Evolutionary conservation across 2,113 vertebrate genomes (phyloP).

Genomic region (Catharus minimus): DNA sequence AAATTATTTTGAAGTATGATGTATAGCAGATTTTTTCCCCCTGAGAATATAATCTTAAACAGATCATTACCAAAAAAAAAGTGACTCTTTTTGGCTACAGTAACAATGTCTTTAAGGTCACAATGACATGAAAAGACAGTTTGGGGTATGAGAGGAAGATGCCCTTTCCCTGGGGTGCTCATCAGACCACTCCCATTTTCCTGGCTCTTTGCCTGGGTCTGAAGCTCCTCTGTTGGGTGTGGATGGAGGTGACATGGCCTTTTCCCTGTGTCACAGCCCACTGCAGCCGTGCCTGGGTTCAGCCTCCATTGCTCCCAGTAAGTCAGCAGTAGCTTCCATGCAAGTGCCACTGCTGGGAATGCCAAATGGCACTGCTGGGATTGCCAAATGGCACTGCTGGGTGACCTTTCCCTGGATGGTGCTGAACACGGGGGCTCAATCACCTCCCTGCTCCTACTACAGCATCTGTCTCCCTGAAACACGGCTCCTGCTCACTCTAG

Average conservation of each 20-base stretch:
- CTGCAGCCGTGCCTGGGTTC: background rate
- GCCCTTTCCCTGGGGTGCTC: background rate
- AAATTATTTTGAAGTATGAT: background rate
- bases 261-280: background rate
- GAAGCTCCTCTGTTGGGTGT: background rate
- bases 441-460: background rate
- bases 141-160: background rate
- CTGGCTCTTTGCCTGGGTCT: background rate
- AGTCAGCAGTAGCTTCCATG: background rate
- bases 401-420: background rate
- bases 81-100: background rate
- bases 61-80: too few relatives aligned
- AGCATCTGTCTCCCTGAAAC: background rate
- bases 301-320: background rate
- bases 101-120: background rate
- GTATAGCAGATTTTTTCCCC: background rate
- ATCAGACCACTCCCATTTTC: background rate
- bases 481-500: background rate
- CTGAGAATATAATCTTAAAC: background rate
- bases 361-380: background rate
- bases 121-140: background rate
- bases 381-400: background rate
- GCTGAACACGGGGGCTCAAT: background rate
- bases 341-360: background rate
- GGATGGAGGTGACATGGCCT: background rate